These are phyloP conservation scores for Hemithea aestivaria DNA, from an alignment of 2,888 invertebrate species.

Conservation along the genomic window DNA sequence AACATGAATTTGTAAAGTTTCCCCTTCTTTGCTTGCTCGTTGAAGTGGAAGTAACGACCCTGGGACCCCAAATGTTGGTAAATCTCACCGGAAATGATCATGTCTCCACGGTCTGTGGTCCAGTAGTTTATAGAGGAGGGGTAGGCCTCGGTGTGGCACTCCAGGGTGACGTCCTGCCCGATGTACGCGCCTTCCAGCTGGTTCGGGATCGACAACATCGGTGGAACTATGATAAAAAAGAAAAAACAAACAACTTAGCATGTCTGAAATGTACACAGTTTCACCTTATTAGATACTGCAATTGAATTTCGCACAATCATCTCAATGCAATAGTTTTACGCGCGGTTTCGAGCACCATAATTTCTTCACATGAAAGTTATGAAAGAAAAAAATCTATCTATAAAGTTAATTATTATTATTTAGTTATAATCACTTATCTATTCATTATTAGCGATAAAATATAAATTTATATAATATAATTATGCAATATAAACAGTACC, in stretches of 20 bases:
- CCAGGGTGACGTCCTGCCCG: conserved; percentile 92
- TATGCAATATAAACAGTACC: too few species aligned
- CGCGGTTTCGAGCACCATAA: too few species aligned
- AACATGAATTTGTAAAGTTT: conserved; percentile 33
- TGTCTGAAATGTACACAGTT: too few species aligned
- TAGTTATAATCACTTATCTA: too few species aligned
- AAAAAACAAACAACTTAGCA: conserved; percentile 6
- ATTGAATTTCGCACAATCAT: too few species aligned
- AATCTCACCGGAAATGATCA: conserved; percentile 93
- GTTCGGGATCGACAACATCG: conserved; percentile 95
- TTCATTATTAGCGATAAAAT: too few species aligned
- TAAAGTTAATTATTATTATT: too few species aligned
- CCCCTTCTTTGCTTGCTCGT: conserved; percentile 31
- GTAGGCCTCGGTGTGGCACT: conserved; percentile 95
- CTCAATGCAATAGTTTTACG: too few species aligned
- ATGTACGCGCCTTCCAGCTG: conserved; percentile 94
- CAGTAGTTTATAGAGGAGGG: conserved; percentile 97
- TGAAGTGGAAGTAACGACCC: conserved; percentile 29
- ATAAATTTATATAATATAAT: too few species aligned
- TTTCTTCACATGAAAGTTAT: too few species aligned
- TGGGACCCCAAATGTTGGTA: conserved; percentile 30
- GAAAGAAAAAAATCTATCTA: too few species aligned
- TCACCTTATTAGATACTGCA: too few species aligned
- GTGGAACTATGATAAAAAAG: conserved; percentile 84
- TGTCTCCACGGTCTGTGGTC: conserved; percentile 94